A percentile compares a stretch with the other conserved stretches of the same genome.
Conservation (phyloP, 1,140 invertebrate species). For the Saccostrea glomerata region DNA sequence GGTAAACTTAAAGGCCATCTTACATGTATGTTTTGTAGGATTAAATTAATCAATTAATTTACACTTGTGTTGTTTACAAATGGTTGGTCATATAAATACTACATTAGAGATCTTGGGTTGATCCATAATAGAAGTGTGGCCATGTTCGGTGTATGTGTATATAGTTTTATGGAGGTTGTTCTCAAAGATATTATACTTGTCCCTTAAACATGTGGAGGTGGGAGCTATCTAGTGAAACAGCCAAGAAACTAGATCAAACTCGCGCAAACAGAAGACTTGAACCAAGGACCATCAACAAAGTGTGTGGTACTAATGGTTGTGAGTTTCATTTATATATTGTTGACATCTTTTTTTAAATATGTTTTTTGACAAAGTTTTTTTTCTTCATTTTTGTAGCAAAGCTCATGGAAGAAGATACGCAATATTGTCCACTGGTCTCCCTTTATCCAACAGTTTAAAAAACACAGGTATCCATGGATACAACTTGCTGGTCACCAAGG, state of each 20-base stretch:
- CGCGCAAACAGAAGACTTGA: not conserved
- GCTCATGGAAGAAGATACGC: conserved; percentile 94
- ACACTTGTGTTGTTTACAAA: too few species aligned
- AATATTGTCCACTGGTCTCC: conserved; percentile 97
- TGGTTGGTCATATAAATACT: too few species aligned
- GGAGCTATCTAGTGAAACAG: not conserved
- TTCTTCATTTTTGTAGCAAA: conserved; percentile 84
- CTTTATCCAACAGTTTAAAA: conserved; percentile 97
- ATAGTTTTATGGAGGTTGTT: too few species aligned
- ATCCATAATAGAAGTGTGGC: too few species aligned
- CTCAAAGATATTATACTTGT: too few species aligned
- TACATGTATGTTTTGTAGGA: too few species aligned
- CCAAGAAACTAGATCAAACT: not conserved
- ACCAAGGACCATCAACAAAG: not conserved
- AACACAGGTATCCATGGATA: conserved; percentile 96
- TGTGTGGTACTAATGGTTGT: not conserved
- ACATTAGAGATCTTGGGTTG: too few species aligned
- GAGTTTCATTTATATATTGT: not conserved
- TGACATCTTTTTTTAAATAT: not conserved
- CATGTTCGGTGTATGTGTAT: too few species aligned
- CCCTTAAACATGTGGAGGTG: too few species aligned
- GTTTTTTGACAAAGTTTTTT: not conserved
- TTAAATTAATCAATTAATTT: too few species aligned
- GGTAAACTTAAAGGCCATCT: too few species aligned
- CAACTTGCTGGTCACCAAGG: conserved; percentile 86